Evolutionary conservation across 2,113 vertebrate genomes (phyloP).

Genomic region (Pseudopipra pipra): DNA sequence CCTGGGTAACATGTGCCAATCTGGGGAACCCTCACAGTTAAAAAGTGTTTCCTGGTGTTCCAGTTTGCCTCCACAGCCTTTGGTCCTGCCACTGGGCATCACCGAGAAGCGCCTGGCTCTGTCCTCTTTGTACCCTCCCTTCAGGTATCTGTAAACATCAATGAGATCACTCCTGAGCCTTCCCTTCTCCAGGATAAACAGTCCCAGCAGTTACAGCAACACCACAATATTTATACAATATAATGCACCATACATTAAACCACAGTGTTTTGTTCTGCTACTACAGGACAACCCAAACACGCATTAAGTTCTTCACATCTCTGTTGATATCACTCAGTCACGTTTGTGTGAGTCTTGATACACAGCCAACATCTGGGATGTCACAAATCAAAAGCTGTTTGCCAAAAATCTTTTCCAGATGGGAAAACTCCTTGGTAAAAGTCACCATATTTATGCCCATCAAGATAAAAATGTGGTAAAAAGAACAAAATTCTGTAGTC

Average conservation of each 20-base stretch:
- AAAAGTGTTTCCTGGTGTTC: background rate
- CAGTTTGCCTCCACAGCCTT: background rate
- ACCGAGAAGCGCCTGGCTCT: background rate
- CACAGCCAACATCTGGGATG: background rate
- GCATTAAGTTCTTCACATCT: background rate
- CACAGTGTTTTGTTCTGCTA: background rate
- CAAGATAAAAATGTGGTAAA: background rate
- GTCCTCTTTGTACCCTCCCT: too few relatives aligned
- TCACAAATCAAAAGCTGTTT: background rate
- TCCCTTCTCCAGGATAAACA: background rate
- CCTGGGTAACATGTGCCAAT: background rate
- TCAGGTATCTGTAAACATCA: background rate
- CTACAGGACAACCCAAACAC: background rate
- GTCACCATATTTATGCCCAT: background rate
- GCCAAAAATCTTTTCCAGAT: background rate
- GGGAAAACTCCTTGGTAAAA: background rate
- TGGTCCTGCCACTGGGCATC: background rate
- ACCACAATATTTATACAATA: background rate
- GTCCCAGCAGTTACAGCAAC: background rate
- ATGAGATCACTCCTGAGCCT: background rate
- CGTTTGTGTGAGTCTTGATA: background rate
- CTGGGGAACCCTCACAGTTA: fast-evolving
- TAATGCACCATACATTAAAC: background rate
- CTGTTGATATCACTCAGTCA: background rate
- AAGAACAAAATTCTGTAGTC: background rate